Conservation (phyloP, 2,888 invertebrate genomes). For the Reticulitermes lucifugus region DNA sequence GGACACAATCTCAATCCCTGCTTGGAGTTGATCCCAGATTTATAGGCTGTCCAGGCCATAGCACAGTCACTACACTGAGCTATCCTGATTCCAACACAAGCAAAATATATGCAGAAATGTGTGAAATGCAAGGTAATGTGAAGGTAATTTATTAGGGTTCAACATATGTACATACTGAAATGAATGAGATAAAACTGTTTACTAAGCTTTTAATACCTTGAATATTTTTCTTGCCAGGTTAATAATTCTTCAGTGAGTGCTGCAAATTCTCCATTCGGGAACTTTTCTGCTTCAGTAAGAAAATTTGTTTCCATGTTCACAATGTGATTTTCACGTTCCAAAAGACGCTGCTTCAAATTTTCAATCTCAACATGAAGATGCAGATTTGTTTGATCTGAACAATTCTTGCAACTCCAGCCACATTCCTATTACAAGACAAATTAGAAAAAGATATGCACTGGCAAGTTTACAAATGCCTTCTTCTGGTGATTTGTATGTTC, state of each 20-base stretch:
- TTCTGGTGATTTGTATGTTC: too few species aligned
- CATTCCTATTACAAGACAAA: conserved; percentile 65
- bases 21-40: too few species aligned
- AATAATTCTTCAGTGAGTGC: conserved; percentile 85
- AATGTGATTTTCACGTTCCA: conserved; percentile 86
- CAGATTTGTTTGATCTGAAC: conserved; percentile 63
- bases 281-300: conserved; percentile 75
- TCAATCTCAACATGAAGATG: conserved; percentile 90
- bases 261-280: conserved; percentile 77
- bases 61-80: too few species aligned
- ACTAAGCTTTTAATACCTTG: conserved; percentile 68
- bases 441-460: background rate
- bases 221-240: conserved; percentile 94
- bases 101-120: too few species aligned
- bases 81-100: too few species aligned
- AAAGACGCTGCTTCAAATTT: conserved; percentile 82
- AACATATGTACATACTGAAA: too few species aligned
- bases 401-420: conserved; percentile 71
- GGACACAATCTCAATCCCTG: too few species aligned
- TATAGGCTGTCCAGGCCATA: too few species aligned
- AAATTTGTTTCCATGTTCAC: conserved; percentile 89
- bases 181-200: too few species aligned
- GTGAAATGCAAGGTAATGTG: too few species aligned
- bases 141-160: too few species aligned
- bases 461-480: too few species aligned